Evolutionary conservation across 2,113 vertebrate species (phyloP).

Genomic region (Antigone vipio): DNA sequence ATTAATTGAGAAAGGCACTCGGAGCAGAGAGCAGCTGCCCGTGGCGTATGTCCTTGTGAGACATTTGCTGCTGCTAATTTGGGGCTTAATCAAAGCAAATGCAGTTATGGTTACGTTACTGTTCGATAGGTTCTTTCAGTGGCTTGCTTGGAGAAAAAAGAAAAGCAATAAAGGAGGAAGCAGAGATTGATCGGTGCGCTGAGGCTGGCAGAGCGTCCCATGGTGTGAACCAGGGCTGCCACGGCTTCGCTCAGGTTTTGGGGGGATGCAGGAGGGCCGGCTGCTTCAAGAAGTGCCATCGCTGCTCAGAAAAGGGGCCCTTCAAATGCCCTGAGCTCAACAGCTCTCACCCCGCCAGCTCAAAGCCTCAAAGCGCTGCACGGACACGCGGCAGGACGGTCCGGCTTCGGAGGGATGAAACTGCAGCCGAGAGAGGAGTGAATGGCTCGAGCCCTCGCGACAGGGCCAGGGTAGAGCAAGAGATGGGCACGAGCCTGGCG

Average conservation of each 20-base stretch:
- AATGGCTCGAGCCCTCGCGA: rapidly evolving
- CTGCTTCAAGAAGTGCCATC: rapidly evolving
- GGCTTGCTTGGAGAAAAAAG: background rate
- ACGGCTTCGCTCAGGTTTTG: rapidly evolving
- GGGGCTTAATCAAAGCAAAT: constrained; percentile 46
- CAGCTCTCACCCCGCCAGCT: background rate
- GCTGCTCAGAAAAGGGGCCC: background rate
- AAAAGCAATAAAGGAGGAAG: background rate
- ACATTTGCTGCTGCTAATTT: constrained; percentile 49
- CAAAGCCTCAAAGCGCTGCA: background rate
- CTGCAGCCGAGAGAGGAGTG: rapidly evolving
- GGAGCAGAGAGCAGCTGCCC: constrained; percentile 52
- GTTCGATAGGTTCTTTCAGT: background rate
- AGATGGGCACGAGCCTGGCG: rapidly evolving
- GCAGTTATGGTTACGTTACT: background rate
- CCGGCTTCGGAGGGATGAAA: rapidly evolving
- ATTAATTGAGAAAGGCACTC: background rate
- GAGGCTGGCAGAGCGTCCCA: background rate
- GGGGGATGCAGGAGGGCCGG: background rate
- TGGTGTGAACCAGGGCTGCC: background rate
- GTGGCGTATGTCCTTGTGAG: constrained; percentile 22
- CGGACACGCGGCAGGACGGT: background rate
- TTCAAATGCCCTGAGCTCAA: rapidly evolving
- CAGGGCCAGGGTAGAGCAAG: background rate
- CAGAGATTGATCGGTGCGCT: background rate